A percentile compares a stretch with the other conserved stretches of the same genome.
Conservation (phyloP, 2,797 vertebrate genomes). For the Coracias cyanogaster region DNA sequence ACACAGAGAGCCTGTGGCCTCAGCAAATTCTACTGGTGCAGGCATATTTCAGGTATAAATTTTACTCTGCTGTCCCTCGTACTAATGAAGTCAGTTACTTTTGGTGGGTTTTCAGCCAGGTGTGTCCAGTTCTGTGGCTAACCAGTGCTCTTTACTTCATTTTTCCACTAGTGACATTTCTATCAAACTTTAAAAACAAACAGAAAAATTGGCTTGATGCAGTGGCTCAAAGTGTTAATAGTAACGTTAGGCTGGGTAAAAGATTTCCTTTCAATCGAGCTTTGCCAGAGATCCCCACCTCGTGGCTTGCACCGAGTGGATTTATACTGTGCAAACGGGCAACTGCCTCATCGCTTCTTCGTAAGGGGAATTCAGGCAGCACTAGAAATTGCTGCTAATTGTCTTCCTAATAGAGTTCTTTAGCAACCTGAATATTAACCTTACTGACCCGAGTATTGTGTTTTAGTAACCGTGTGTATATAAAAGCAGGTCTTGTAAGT, state of each 20-base stretch:
- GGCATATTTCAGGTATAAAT: constrained; percentile 85
- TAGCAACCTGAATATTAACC: background rate
- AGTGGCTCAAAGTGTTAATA: constrained; percentile 79
- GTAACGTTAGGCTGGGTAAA: constrained; percentile 75
- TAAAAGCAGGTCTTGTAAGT: background rate
- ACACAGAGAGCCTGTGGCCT: constrained; percentile 81
- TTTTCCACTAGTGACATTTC: constrained; percentile 86
- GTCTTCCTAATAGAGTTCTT: background rate
- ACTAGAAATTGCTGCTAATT: background rate
- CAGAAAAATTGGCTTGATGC: constrained; percentile 82
- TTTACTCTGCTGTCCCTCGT: constrained; percentile 80
- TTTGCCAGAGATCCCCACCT: constrained; percentile 78
- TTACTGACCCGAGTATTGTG: background rate
- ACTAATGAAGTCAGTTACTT: constrained; percentile 84
- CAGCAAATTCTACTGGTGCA: constrained; percentile 80
- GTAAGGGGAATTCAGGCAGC: background rate
- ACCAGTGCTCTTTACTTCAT: constrained; percentile 80
- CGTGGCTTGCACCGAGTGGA: constrained; percentile 54
- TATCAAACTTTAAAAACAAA: constrained; percentile 84
- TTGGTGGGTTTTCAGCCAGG: constrained; percentile 82
- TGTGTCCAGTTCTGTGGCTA: constrained; percentile 84
- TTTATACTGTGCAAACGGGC: constrained; percentile 37
- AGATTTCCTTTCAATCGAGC: constrained; percentile 65
- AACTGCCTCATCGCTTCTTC: background rate
- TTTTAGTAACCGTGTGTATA: background rate